Evolutionary conservation across 2,888 invertebrate species (phyloP).

Genomic region (Acanthopleura granulata): DNA sequence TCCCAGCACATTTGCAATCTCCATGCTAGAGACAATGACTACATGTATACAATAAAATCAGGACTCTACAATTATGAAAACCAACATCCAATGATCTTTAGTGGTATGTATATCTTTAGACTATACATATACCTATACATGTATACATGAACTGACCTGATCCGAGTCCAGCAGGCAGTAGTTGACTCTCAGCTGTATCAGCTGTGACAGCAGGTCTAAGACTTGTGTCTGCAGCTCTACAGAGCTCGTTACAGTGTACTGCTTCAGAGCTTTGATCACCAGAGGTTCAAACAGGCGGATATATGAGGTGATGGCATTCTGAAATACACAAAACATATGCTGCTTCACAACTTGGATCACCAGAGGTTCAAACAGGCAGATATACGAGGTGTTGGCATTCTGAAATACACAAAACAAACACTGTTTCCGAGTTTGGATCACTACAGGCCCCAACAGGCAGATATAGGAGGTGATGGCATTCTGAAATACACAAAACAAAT

Average conservation of each 20-base stretch:
- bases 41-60: no score
- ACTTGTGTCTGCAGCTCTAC: constrained; percentile 87
- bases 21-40: no score
- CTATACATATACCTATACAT: no score
- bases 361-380: constrained; percentile 93
- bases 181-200: constrained; percentile 91
- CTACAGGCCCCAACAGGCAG: no score
- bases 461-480: no score
- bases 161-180: constrained; percentile 95
- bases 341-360: constrained; percentile 93
- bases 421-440: no score
- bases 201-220: constrained; percentile 84
- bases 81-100: no score
- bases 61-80: no score
- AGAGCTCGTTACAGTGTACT: constrained; percentile 89
- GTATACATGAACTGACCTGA: constrained; percentile 71
- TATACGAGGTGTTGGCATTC: constrained; percentile 80
- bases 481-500: no score
- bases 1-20: no score
- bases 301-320: constrained; percentile 78
- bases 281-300: constrained; percentile 95
- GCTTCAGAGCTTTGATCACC: constrained; percentile 92
- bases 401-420: constrained; percentile 29
- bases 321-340: constrained; percentile 71
- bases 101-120: no score